These are phyloP conservation scores for Sardinella longiceps DNA, from an alignment of 2,797 vertebrate species.

Conservation along the genomic window DNA sequence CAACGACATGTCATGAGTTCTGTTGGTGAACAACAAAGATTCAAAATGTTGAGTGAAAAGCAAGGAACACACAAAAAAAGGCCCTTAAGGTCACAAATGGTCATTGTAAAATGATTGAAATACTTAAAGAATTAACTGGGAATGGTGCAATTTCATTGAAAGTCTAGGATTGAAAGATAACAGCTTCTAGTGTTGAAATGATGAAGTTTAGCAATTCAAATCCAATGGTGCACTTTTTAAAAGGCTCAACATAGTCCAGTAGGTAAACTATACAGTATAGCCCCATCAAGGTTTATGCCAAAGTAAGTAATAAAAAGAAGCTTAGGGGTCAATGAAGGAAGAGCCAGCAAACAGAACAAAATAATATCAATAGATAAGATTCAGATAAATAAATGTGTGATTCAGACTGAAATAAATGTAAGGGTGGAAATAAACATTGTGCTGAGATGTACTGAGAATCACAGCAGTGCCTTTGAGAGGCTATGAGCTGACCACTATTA, in stretches of 20 bases:
- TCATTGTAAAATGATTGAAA: background rate
- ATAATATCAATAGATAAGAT: background rate
- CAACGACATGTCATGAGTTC: background rate
- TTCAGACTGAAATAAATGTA: too few species aligned
- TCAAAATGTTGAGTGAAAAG: background rate
- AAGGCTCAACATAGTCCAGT: too few species aligned
- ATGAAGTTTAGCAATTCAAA: too few species aligned
- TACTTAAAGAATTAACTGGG: background rate
- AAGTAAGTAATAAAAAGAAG: background rate
- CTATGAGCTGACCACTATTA: too few species aligned
- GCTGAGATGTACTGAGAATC: background rate
- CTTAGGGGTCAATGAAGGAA: background rate
- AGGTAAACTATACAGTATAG: background rate
- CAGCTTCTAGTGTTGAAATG: background rate
- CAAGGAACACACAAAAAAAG: background rate
- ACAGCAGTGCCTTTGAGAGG: background rate
- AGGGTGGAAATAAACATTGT: background rate
- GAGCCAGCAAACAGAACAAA: background rate
- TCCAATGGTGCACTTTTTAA: too few species aligned
- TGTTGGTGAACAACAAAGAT: background rate
- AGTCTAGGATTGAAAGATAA: background rate
- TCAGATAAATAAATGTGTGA: background rate
- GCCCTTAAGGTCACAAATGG: background rate
- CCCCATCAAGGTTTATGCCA: background rate
- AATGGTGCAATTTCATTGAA: background rate